Base-by-base conservation (phyloP, 2,113 vertebrate genomes). In the Otocyon megalotis region DNA sequence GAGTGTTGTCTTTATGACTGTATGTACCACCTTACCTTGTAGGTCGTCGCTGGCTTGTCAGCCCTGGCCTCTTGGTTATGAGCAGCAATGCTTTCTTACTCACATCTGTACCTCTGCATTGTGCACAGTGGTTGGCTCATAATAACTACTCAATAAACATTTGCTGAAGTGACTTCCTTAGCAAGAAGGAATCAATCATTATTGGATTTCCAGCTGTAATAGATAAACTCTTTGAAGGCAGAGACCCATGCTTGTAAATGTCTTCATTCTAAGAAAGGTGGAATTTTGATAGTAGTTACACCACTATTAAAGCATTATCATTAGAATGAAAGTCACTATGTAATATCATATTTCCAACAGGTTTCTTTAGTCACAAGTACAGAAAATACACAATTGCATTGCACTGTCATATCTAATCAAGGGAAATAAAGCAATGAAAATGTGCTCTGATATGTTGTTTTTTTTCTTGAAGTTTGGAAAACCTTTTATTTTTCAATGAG, bases 311-410 rank as follows among this genome's bases (percentile, higher is more conserved):
- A 92, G 79, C 81, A 77, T 19, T n/a, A n/a, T 69, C 96, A 65
- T 90, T 94, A 89, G 95, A 30, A 83, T 65, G 50, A 91, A 54
- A 67, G 30, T 69, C 83, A 37, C 56, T 76, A 2, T 69, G 30
- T 15, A 65, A 69, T 72, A 74, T 79, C 63, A 86, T 97, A 93
- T 89, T 96, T 95, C 91, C 76, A 58, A n/a, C 53, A 76, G 86
- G 4, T 69, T 94, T 90, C 62, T 80, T 89, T 86, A 93, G 85
- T 77, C 19, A 79, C 67, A 84, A 32, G 50, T 80, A 8, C 43
- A 83, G 60, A 93, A 95, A 58, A 88, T 77, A 86, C 17, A 83
- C 10, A 84, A 58, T 56, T 80, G 30, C 32, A 65, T 81, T 92
- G 79, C 79, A 60, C 37, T 65, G 3, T 71, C 74, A 3, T 60